Percentiles rank a stretch among this genome's conserved stretches.
phyloP scores from a whole-genome alignment of 2,888 invertebrate genomes.

The Acleris holmiana region DNA sequence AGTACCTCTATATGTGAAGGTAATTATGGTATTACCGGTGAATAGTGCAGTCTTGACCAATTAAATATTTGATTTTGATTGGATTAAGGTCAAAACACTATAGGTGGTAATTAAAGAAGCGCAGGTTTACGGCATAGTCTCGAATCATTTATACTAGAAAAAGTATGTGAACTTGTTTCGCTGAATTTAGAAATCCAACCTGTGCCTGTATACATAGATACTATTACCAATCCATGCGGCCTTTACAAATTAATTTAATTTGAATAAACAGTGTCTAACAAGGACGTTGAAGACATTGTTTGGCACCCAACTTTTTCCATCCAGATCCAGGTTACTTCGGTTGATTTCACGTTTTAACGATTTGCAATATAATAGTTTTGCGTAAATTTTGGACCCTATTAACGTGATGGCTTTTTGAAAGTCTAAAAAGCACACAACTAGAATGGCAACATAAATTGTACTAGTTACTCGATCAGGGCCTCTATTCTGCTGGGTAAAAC shows the following conservation, averaged over 20 bases:
- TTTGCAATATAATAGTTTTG: slow-evolving; percentile 1
- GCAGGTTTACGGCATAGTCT: no score
- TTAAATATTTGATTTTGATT: no score
- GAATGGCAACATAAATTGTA: slow-evolving; percentile 31
- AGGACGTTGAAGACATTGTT: slow-evolving; percentile 23
- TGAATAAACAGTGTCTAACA: slow-evolving; percentile 1
- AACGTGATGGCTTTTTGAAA: slow-evolving; percentile 9
- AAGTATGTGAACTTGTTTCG: no score
- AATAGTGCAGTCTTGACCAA: no score
- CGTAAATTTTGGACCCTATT: slow-evolving; percentile 32
- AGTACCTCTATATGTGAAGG: no score
- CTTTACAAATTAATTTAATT: neutral
- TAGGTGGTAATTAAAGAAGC: no score
- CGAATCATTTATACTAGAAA: no score
- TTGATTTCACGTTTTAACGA: slow-evolving; percentile 10
- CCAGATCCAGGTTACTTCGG: neutral
- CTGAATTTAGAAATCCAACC: no score
- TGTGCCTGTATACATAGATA: no score
- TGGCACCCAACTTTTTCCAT: slow-evolving; percentile 22
- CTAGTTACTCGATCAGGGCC: slow-evolving; percentile 20
- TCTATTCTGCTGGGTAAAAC: no score
- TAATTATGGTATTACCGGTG: no score
- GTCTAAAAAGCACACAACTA: neutral
- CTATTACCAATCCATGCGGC: neutral
- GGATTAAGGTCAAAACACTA: no score